Evolutionary conservation across 2,797 vertebrate genomes (phyloP).

Genomic region (Melanotaenia nigrans): DNA sequence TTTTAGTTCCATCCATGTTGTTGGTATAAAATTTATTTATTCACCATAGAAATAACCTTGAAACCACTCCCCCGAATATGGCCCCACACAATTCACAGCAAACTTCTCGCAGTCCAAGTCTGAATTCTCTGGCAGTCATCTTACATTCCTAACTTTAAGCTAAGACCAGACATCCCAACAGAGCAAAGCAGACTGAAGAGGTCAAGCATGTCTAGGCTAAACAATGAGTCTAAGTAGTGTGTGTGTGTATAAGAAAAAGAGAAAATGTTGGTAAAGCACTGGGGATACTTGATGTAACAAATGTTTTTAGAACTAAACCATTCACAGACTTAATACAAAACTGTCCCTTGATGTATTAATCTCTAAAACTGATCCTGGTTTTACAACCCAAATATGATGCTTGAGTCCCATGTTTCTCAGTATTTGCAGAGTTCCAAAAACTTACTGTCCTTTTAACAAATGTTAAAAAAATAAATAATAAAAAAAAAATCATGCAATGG

Average conservation of each 20-base stretch:
- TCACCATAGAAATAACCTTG: constrained; percentile 54
- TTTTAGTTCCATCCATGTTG: constrained; percentile 37
- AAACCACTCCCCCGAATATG: constrained; percentile 57
- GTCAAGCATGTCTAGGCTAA: constrained; percentile 69
- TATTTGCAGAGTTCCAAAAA: no score
- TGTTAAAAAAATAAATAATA: no score
- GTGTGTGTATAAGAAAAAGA: constrained; percentile 19
- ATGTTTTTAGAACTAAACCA: not conserved
- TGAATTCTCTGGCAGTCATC: constrained; percentile 64
- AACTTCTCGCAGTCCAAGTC: constrained; percentile 51
- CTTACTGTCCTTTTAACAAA: no score
- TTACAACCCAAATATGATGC: not conserved
- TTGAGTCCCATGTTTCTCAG: no score
- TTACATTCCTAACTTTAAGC: constrained; percentile 68
- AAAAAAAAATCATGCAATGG: no score
- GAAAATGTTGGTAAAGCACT: not conserved
- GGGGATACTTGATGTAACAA: not conserved
- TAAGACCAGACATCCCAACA: constrained; percentile 69
- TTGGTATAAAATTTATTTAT: constrained; percentile 62
- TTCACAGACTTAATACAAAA: not conserved
- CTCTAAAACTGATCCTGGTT: not conserved
- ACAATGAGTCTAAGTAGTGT: constrained; percentile 57
- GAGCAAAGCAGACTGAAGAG: constrained; percentile 56
- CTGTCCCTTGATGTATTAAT: no score
- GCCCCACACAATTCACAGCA: constrained; percentile 38